Evolutionary conservation across 2,888 invertebrate genomes (phyloP).

Genomic region (Cephus pygmeus): DNA sequence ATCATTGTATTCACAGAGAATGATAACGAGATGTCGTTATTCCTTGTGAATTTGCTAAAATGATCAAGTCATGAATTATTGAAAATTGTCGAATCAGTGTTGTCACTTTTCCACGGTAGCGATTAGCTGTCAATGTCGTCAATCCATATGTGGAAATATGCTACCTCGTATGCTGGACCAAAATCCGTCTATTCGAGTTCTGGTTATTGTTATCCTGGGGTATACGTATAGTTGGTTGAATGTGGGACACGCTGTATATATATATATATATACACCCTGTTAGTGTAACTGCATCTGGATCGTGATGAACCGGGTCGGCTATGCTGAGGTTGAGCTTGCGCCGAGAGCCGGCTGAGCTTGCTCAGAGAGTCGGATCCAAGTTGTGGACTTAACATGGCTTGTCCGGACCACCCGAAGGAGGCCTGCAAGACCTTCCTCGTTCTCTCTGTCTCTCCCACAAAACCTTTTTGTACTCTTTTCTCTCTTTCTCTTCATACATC

Average conservation of each 20-base stretch:
- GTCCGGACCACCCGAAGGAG: not conserved
- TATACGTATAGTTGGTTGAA: not conserved
- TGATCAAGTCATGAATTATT: not conserved
- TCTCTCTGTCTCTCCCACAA: not conserved
- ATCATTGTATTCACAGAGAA: not conserved
- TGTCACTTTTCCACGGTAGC: not conserved
- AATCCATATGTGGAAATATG: not conserved
- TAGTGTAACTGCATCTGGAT: not conserved
- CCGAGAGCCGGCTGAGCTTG: not conserved
- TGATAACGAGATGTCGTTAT: not conserved
- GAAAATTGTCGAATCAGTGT: not conserved
- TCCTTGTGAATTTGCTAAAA: not conserved
- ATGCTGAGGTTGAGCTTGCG: not conserved
- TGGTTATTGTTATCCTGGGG: not conserved
- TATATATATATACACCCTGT: not conserved
- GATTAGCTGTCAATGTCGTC: not conserved
- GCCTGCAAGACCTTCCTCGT: not conserved
- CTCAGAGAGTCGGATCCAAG: not conserved
- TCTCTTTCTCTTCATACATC: not conserved
- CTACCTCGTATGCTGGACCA: not conserved
- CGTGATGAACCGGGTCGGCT: not conserved
- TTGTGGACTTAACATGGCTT: not conserved
- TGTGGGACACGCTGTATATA: not conserved
- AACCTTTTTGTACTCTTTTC: not conserved
- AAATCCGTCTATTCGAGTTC: not conserved